phyloP scores from a whole-genome alignment of 2,113 vertebrate species.

The Phyllopteryx taeniolatus region DNA sequence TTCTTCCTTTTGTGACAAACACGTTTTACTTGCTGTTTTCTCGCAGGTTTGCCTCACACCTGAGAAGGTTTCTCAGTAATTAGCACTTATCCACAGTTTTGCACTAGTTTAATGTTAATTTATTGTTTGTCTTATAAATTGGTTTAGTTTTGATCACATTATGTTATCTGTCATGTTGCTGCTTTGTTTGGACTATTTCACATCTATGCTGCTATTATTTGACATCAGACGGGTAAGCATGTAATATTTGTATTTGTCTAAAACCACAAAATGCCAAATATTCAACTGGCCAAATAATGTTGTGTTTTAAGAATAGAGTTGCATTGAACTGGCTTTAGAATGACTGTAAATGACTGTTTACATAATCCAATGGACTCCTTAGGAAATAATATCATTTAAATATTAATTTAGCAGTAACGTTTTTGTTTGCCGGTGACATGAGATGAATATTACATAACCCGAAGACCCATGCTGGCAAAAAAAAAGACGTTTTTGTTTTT shows the following conservation, averaged over 20 bases:
- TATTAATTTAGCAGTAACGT: not conserved
- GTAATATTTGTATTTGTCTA: not conserved
- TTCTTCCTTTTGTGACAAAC: not conserved
- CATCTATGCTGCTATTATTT: not conserved
- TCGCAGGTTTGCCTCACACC: not conserved
- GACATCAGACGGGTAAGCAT: not conserved
- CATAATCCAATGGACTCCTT: not conserved
- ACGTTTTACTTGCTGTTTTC: not conserved
- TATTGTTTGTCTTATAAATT: not conserved
- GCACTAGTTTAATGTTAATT: not conserved
- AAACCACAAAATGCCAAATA: not conserved
- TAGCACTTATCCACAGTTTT: not conserved
- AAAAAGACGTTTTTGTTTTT: not conserved
- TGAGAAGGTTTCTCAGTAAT: not conserved
- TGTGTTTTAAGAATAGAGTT: not conserved
- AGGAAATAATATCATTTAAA: constrained; percentile 1
- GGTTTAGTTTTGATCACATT: not conserved
- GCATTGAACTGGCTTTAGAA: not conserved
- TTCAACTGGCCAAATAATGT: not conserved
- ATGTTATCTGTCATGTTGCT: not conserved
- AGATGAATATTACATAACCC: constrained; percentile 1
- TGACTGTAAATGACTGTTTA: not conserved
- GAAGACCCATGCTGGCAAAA: not conserved
- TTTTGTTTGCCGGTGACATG: not conserved
- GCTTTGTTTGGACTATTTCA: not conserved